Evolutionary conservation across 2,113 vertebrate genomes (phyloP), one percentile per base, ranked within the genome.

Genomic region (Camelus bactrianus): DNA sequence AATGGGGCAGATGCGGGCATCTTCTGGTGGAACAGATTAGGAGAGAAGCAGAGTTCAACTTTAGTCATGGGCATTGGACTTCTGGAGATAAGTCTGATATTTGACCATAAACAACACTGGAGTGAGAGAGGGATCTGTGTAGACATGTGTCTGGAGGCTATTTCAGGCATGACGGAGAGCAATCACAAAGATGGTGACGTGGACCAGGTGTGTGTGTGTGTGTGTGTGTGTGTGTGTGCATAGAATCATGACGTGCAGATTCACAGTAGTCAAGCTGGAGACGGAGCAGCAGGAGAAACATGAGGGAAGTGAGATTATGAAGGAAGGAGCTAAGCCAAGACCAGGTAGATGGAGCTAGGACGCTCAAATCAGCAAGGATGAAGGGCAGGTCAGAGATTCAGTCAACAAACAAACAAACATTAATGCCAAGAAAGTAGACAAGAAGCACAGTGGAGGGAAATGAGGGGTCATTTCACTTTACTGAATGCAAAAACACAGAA

Each of bases 1-100:
- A 52, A 10, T 16, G 13, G 2, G 20, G 4, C 1, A 32, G 19
- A 14, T 8, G 13, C 1, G 3, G 0, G 54, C 65, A 19, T 16
- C 20, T 75, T 75, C 24, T 26, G 3, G 16, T 46, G 4, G 10
- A 76, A 32, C 0, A 72, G 38, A 38, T 80, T 20, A 52, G 32
- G 64, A 28, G 17, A 48, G 86, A 10, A 42, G 5, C 62, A 28
- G 42, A 84, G 20, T 81, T 82, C 24, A 2, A 2, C 54, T 35
- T 76, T 58, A 30, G 72, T 4, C 10, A 8, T 24, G 20, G 42
- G 70, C 5, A 38, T 32, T 12, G 38, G 48, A 85, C 50, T 48
- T 28, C 32, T 28, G 24, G n/a, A 50, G 32, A 15, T 54, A 90
- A 12, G 6, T 58, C 77, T 38, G 19, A 4, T 83, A 22, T 73